Percentiles rank a stretch among this genome's conserved stretches.
phyloP scores from a whole-genome alignment of 2,113 vertebrate genomes.

The Cromileptes altivelis region DNA sequence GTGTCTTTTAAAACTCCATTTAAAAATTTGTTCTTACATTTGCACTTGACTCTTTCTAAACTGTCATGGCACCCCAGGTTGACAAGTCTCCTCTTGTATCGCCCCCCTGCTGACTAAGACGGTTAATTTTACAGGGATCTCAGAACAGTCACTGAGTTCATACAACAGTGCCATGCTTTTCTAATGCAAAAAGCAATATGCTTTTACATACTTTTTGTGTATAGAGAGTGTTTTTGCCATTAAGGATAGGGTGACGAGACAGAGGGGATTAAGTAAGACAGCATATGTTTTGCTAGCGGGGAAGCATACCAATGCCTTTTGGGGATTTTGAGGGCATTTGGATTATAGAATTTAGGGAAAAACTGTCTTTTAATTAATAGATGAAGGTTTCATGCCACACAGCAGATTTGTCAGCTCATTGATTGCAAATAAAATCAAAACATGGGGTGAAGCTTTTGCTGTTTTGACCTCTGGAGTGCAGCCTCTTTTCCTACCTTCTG shows the following conservation, averaged over 20 bases:
- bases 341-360: neutral
- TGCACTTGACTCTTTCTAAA: neutral
- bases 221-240: neutral
- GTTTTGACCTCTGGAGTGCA: conserved; percentile 6
- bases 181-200: neutral
- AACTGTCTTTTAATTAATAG: conserved; percentile 7
- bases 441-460: neutral
- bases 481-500: neutral
- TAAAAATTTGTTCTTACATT: neutral
- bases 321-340: neutral
- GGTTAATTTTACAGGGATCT: neutral
- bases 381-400: conserved; percentile 6
- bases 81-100: neutral
- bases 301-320: neutral
- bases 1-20: neutral
- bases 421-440: conserved; percentile 8
- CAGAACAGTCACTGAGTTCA: neutral
- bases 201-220: neutral
- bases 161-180: neutral
- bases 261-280: neutral
- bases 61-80: neutral
- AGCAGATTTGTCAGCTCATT: neutral
- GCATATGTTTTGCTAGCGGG: neutral
- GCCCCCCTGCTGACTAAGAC: neutral
- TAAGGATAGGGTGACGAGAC: neutral